Percentiles rank a stretch among this genome's conserved stretches.
Evolutionary conservation across 2,797 vertebrate genomes (phyloP).

Genomic region (Gallinago stenura): DNA sequence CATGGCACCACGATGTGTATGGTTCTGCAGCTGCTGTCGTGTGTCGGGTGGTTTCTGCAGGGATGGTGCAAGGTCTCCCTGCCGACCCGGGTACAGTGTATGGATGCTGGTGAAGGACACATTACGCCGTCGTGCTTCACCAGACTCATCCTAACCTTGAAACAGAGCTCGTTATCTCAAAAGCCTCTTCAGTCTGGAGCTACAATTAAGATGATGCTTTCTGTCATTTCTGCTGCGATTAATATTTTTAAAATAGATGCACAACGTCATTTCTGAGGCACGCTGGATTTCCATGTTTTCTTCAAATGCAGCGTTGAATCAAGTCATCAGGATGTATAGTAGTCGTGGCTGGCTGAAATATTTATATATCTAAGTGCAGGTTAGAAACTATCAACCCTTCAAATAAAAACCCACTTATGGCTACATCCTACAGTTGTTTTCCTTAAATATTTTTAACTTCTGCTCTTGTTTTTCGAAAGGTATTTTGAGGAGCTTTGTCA

Average conservation of each 20-base stretch:
- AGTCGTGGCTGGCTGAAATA: conserved; percentile 7
- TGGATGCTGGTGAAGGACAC: neutral
- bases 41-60: rapidly evolving
- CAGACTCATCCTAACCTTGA: neutral
- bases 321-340: neutral
- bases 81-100: rapidly evolving
- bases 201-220: neutral
- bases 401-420: neutral
- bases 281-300: neutral
- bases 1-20: rapidly evolving
- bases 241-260: neutral
- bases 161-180: neutral
- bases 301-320: neutral
- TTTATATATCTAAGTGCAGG: conserved; percentile 26
- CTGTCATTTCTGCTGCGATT: neutral
- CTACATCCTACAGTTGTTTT: conserved; percentile 37
- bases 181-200: neutral
- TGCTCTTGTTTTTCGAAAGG: conserved; percentile 23
- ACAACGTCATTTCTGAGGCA: neutral
- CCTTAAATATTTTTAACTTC: conserved; percentile 38
- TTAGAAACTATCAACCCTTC: conserved; percentile 1
- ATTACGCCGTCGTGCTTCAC: neutral
- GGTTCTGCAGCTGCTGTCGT: rapidly evolving
- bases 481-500: conserved; percentile 47
- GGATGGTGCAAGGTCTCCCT: neutral